Evolutionary conservation across 2,797 vertebrate genomes (phyloP).

Genomic region (Chiroxiphia lanceolata): DNA sequence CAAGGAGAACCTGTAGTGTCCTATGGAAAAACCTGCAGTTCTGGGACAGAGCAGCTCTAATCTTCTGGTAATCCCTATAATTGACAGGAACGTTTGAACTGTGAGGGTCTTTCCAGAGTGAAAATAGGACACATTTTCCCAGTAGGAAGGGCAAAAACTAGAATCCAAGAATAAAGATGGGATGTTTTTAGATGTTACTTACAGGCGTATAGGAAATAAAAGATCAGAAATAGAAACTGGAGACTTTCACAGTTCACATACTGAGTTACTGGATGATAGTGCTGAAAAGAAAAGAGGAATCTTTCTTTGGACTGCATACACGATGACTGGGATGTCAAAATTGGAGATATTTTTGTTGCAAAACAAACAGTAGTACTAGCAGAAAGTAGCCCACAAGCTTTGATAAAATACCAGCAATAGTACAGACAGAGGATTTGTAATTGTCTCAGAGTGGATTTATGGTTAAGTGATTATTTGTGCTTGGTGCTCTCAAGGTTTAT

Average conservation of each 20-base stretch:
- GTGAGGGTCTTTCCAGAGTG: neutral
- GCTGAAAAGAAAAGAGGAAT: neutral
- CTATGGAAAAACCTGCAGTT: neutral
- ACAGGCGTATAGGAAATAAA: neutral
- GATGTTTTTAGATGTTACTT: neutral
- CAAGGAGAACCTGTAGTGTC: fast-evolving
- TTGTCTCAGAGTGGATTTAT: neutral
- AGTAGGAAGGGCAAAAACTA: neutral
- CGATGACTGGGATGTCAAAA: neutral
- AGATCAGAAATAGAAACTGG: neutral
- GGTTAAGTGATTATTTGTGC: neutral
- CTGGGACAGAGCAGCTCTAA: neutral
- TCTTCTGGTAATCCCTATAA: neutral
- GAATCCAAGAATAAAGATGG: neutral
- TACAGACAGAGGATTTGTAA: neutral
- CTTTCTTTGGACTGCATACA: neutral
- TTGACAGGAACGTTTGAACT: neutral
- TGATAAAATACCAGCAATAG: neutral
- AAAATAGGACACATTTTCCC: fast-evolving
- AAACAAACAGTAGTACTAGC: neutral
- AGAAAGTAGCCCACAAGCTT: neutral
- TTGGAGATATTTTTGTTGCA: neutral
- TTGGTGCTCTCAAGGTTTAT: neutral
- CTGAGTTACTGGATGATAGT: neutral
- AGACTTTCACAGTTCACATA: neutral